Base-by-base conservation (phyloP, 2,888 invertebrate species). In the Pogonocherus hispidulus region DNA sequence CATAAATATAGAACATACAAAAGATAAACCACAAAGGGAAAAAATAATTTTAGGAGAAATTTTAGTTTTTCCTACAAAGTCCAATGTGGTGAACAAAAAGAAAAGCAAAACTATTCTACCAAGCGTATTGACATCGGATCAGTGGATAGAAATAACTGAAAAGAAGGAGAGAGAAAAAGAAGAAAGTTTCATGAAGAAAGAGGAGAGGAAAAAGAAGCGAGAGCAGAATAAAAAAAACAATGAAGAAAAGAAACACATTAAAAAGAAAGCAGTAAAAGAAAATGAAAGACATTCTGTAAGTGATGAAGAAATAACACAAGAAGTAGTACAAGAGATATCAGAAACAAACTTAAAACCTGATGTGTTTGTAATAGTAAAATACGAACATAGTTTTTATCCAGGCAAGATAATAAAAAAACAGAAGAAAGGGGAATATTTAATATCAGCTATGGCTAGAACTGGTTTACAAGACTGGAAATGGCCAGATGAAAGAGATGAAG, bases 401-500 rank as follows among this genome's bases (percentile, higher is more conserved):
- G 51, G 51, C 6, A n/a, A n/a, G 23, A 16, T 51, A 23, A 51
- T 23, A 14, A 23, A 23, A 51, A 51, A 23, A 9, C 11, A 16
- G 22, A 23, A 14, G 8, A 16, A 51, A 11, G 51, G 3, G 23
- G 16, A 11, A 41, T 51, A 51, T 51, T 1, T 27, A n/a, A 27
- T 51, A 1, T 6, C 14, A 4, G 23, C 51, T 23, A 51, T 51
- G 51, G 23, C 27, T 23, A 51, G 14, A 9, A 11, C 51, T 11
- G 11, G 16, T 14, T 19, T 51, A n/a, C 22, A 27, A 5, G 5
- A 23, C 16, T 51, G 51, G 51, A 51, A 51, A 23, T 51, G 51
- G 51, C 51, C 51, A 5, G 51, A 47, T 11, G 23, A 49, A 51
- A 23, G 4, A 51, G 51, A 51, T 27, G 51, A 51, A 27, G 23